Conservation (phyloP, 2,797 vertebrate genomes). For the Protosalanx chinensis region DNA sequence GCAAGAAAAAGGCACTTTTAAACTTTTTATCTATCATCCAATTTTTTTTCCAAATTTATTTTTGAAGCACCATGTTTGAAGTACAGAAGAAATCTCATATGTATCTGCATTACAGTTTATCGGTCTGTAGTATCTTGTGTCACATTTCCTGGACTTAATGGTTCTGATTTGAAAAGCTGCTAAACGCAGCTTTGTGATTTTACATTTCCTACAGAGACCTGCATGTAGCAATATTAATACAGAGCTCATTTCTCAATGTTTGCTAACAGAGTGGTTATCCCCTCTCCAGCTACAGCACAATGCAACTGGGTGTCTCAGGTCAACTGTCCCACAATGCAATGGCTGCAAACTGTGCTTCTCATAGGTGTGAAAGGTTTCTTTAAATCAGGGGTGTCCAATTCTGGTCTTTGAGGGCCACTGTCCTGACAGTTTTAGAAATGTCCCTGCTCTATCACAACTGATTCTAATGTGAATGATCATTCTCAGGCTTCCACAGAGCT, state of each 20-base stretch:
- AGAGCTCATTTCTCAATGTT: not conserved
- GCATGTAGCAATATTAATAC: not conserved
- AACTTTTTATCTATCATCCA: conserved; percentile 17
- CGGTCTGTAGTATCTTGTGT: not conserved
- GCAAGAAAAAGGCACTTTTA: conserved; percentile 41
- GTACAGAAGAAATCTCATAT: not conserved
- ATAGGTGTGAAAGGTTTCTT: not conserved
- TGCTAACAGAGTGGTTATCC: not conserved
- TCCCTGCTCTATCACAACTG: too few relatives aligned
- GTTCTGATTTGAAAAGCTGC: not conserved
- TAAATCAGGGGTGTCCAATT: not conserved
- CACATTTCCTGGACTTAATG: not conserved
- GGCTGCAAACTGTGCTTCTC: not conserved
- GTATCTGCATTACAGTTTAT: not conserved
- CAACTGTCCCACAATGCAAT: conserved; percentile 19
- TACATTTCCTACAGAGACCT: not conserved
- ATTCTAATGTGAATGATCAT: too few relatives aligned
- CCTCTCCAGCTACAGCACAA: conserved; percentile 14
- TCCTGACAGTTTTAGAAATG: too few relatives aligned
- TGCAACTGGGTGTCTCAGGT: conserved; percentile 46
- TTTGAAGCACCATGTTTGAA: too few relatives aligned
- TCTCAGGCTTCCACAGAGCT: too few relatives aligned
- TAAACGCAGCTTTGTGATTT: not conserved
- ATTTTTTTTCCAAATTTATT: too few relatives aligned
- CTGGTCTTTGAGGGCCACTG: too few relatives aligned